Evolutionary conservation across 2,888 invertebrate species (phyloP).

Genomic region (Thereva nobilitata): DNA sequence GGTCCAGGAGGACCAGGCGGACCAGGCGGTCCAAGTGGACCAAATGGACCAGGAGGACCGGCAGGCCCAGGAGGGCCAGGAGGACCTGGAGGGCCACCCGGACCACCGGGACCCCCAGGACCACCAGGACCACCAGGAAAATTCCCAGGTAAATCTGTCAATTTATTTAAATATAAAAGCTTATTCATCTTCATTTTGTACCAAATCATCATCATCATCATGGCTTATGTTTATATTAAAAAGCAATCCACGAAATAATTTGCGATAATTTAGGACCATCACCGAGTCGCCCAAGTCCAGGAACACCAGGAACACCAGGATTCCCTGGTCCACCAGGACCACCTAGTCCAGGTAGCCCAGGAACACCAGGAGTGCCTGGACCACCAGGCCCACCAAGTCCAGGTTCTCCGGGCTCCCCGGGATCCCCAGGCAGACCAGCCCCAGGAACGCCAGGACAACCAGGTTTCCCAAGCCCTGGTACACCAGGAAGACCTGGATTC

Average conservation of each 20-base stretch:
- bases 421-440: conserved; percentile 45
- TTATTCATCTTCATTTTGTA: not conserved
- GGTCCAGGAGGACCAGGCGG: conserved; percentile 50
- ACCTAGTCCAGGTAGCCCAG: conserved; percentile 52
- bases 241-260: too few relatives aligned
- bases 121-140: conserved; percentile 39
- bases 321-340: conserved; percentile 48
- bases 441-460: conserved; percentile 42
- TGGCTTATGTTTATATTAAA: too few relatives aligned
- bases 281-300: conserved; percentile 4
- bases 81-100: conserved; percentile 52
- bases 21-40: conserved; percentile 55
- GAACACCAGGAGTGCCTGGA: conserved; percentile 42
- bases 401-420: conserved; percentile 50
- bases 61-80: conserved; percentile 48
- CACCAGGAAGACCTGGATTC: conserved; percentile 55
- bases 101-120: conserved; percentile 42
- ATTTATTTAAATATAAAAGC: not conserved
- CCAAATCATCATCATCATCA: too few relatives aligned
- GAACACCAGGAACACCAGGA: conserved; percentile 47
- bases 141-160: not conserved
- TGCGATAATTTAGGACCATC: not conserved
- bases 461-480: conserved; percentile 37
- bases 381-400: conserved; percentile 49
- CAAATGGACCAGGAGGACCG: conserved; percentile 59